These are phyloP conservation scores for Protaetia brevitarsis DNA, from an alignment of 1,140 invertebrate species.

Conservation along the genomic window DNA sequence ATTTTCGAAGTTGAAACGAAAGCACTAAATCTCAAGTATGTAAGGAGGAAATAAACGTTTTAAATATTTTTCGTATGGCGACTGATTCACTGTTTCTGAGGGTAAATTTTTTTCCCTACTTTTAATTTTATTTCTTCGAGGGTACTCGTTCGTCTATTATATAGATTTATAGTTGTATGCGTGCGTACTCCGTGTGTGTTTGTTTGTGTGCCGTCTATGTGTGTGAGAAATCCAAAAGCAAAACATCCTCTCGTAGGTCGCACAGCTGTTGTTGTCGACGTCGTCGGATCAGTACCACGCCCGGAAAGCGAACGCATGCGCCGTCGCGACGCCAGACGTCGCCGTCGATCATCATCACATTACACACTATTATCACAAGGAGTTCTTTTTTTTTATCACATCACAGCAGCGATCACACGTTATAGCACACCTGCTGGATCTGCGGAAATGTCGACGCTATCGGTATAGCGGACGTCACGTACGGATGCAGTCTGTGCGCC, in stretches of 20 bases:
- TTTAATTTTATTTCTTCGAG: too few species aligned
- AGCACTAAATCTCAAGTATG: too few species aligned
- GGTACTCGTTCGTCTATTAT: too few species aligned
- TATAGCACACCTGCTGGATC: slow-evolving; percentile 57
- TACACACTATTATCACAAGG: slow-evolving; percentile 50
- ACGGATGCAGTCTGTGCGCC: slow-evolving; percentile 55
- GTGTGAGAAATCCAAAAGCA: slow-evolving; percentile 28
- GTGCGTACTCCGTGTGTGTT: too few species aligned
- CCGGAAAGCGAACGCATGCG: slow-evolving; percentile 42
- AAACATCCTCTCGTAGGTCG: slow-evolving; percentile 36
- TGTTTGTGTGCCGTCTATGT: too few species aligned
- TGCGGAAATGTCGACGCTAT: slow-evolving; percentile 52
- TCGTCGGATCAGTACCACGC: slow-evolving; percentile 47
- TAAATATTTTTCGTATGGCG: too few species aligned
- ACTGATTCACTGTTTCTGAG: too few species aligned
- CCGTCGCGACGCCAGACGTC: background rate
- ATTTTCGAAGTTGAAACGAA: too few species aligned
- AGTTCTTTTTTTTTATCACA: slow-evolving; percentile 36
- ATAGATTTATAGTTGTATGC: too few species aligned
- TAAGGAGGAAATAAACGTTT: too few species aligned
- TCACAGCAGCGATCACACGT: slow-evolving; percentile 55
- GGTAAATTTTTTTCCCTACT: too few species aligned
- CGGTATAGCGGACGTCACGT: slow-evolving; percentile 50
- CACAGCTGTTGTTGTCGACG: slow-evolving; percentile 37
- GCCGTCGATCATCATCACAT: slow-evolving; percentile 27